These are phyloP conservation scores for Danio albolineatus DNA, from an alignment of 2,797 vertebrate species.

Conservation along the genomic window DNA sequence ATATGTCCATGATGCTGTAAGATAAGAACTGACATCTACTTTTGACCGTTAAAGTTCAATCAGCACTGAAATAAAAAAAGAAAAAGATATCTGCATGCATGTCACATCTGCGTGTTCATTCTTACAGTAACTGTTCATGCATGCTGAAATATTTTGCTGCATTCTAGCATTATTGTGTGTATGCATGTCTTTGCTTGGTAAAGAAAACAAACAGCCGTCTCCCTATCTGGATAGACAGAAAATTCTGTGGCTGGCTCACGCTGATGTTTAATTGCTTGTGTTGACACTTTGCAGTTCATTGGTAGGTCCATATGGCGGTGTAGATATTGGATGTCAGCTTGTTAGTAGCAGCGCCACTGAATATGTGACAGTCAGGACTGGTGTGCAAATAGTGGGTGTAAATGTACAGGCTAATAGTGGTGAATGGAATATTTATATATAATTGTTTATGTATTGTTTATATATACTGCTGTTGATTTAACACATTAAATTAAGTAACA, in stretches of 20 bases:
- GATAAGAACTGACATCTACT: too few relatives aligned
- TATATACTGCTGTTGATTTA: too few relatives aligned
- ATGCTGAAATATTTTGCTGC: neutral
- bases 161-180: neutral
- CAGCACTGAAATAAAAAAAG: neutral
- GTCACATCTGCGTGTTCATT: too few relatives aligned
- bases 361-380: conserved; percentile 3
- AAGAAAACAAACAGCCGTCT: neutral
- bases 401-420: neutral
- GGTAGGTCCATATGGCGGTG: conserved; percentile 6
- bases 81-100: too few relatives aligned
- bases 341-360: conserved; percentile 8
- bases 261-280: conserved; percentile 28
- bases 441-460: too few relatives aligned
- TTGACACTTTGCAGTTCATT: conserved; percentile 9
- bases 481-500: too few relatives aligned
- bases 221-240: neutral
- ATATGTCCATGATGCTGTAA: too few relatives aligned
- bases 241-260: neutral
- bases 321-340: conserved; percentile 25
- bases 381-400: neutral
- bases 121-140: neutral
- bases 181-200: neutral
- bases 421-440: neutral
- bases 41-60: neutral